Base-by-base conservation (phyloP, 2,113 vertebrate species). In the Clarias magur region DNA sequence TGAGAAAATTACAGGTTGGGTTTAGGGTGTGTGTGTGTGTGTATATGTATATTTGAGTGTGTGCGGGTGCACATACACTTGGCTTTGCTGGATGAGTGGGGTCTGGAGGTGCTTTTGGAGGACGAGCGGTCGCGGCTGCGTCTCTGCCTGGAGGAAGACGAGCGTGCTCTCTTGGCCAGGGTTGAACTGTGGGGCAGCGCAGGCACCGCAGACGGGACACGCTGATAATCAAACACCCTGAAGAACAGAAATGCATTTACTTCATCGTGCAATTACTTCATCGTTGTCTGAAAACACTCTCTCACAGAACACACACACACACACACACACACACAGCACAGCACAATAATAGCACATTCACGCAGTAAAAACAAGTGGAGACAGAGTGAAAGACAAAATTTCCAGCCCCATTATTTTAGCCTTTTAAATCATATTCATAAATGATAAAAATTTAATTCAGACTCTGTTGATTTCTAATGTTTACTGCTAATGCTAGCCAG, bases 201-300 rank as follows among this genome's bases (percentile, higher is more conserved):
- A 62, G 94, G 93, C 88, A 94, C 54, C 27, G 93, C 93, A 0
- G 94, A 94, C 9, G 95, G 95, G 70, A 96, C 95, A 57, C 94
- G 95, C 92, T 96, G 95, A 92, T 95, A 95, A 92, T 96, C 95
- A 63, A 95, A 95, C 30, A 93, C 91, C 92, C 95, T 96, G 86
- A 54, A 86, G 89, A 89, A 79, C 54, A 88, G 16, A 67, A 34
- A 53, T 2, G 15, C 63, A 83, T 16, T 11, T 25, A n/a, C n/a
- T n/a, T n/a, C n/a, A n/a, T n/a, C n/a, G n/a, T 80, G 21, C 53
- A 27, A 27, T 86, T 42, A 23, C 21, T 4, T 67, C 13, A 13
- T 42, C 57, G 27, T 59, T 62, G 34, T 34, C 8, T n/a, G 80
- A 48, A 79, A 9, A 53, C 2, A 88, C 21, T 85, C 4, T 85